Percentiles rank a stretch among this genome's conserved stretches.
Evolutionary conservation across 2,888 invertebrate species (phyloP).

Genomic region (Pristionchus mayeri): DNA sequence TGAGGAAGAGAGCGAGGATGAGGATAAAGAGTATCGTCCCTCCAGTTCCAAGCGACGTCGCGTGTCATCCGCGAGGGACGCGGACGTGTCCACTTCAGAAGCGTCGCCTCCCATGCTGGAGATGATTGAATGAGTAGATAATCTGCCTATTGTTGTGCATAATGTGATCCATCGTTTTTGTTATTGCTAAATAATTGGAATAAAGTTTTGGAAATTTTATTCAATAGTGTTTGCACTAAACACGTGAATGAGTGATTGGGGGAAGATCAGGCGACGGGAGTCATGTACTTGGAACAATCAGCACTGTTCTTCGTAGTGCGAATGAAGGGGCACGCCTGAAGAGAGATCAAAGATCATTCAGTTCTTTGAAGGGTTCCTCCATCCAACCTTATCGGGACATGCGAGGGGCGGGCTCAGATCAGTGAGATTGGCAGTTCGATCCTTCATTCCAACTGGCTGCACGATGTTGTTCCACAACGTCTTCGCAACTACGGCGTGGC

Average conservation of each 20-base stretch:
- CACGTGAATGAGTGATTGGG: background rate
- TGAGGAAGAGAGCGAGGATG: background rate
- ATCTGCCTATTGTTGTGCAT: background rate
- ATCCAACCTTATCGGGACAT: constrained; percentile 54
- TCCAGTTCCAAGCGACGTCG: background rate
- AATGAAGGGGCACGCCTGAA: constrained; percentile 62
- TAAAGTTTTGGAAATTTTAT: background rate
- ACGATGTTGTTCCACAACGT: constrained; percentile 62
- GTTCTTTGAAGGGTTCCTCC: background rate
- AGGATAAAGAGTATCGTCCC: background rate
- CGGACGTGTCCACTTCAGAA: background rate
- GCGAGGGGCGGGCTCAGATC: constrained; percentile 52
- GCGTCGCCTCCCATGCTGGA: background rate
- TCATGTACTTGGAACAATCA: constrained; percentile 52
- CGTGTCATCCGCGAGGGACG: background rate
- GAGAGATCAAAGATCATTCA: background rate
- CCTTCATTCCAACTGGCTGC: constrained; percentile 47
- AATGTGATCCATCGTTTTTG: no score
- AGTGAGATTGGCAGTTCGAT: constrained; percentile 55
- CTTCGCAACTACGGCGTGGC: constrained; percentile 62
- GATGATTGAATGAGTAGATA: background rate
- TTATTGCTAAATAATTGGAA: background rate
- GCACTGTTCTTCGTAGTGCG: constrained; percentile 61
- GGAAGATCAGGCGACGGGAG: background rate
- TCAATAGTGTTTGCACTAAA: background rate